Conservation (phyloP, 2,113 vertebrate genomes). For the Triplophysa siluroides region DNA sequence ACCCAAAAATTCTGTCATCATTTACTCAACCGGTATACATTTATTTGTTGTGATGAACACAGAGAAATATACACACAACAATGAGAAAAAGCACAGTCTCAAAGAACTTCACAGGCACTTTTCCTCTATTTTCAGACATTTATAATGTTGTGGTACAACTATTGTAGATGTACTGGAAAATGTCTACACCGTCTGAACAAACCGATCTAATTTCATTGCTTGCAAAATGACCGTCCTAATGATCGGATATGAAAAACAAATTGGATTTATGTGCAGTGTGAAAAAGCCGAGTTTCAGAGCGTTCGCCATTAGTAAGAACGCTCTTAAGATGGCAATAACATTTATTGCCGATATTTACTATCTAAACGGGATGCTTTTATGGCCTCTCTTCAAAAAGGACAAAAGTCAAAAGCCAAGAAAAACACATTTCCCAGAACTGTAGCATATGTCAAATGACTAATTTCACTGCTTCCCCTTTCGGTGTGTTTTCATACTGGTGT, state of each 20-base stretch:
- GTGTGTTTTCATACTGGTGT: conserved; percentile 32
- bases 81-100: too few relatives aligned
- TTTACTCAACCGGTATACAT: too few relatives aligned
- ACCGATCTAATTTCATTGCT: too few relatives aligned
- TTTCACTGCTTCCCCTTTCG: neutral
- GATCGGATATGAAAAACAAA: neutral
- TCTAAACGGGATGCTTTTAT: neutral
- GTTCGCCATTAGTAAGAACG: neutral
- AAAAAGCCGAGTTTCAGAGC: too few relatives aligned
- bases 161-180: too few relatives aligned
- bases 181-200: too few relatives aligned
- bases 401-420: neutral
- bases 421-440: neutral
- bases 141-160: too few relatives aligned
- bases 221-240: neutral
- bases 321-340: neutral
- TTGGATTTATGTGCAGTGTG: neutral
- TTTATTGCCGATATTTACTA: neutral
- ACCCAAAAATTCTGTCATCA: too few relatives aligned
- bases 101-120: too few relatives aligned
- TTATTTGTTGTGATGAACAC: too few relatives aligned
- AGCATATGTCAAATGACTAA: neutral
- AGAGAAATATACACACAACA: too few relatives aligned
- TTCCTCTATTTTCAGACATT: too few relatives aligned
- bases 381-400: neutral